These are phyloP conservation scores for Zaprionus lachaisei DNA, from an alignment of 1,140 invertebrate species.

Conservation along the genomic window DNA sequence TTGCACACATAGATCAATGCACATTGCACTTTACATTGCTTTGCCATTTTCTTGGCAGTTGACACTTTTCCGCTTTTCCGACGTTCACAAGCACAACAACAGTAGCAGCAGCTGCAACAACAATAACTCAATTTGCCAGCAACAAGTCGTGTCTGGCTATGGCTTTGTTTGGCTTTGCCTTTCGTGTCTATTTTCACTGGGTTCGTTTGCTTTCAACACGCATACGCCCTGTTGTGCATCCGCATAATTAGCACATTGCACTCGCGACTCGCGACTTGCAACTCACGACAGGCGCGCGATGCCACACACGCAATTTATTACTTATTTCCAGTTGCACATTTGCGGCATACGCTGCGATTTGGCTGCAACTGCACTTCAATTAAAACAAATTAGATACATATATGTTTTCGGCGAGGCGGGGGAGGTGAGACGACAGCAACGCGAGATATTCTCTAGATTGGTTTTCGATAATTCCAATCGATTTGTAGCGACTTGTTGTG, in stretches of 20 bases:
- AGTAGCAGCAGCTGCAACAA: slow-evolving; percentile 21
- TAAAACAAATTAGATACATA: slow-evolving; percentile 34
- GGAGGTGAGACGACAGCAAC: background rate
- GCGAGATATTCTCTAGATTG: slow-evolving; percentile 9
- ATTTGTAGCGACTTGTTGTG: slow-evolving; percentile 68
- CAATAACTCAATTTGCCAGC: slow-evolving; percentile 55
- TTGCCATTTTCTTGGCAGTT: slow-evolving; percentile 31
- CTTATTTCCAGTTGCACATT: slow-evolving; percentile 36
- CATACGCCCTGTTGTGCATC: slow-evolving; percentile 69
- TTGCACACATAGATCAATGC: background rate
- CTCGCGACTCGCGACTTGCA: slow-evolving; percentile 39
- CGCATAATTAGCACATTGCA: slow-evolving; percentile 81
- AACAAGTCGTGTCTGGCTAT: slow-evolving; percentile 62
- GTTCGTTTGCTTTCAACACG: slow-evolving; percentile 60
- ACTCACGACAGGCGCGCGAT: background rate
- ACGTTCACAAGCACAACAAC: background rate
- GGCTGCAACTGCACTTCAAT: slow-evolving; percentile 22
- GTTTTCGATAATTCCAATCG: slow-evolving; percentile 76
- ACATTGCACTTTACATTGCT: slow-evolving; percentile 2
- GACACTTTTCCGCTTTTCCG: slow-evolving; percentile 45
- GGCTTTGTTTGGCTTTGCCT: slow-evolving; percentile 25
- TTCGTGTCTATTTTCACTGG: slow-evolving; percentile 55
- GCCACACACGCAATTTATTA: slow-evolving; percentile 39
- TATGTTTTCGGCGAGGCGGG: slow-evolving; percentile 9
- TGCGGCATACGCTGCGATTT: slow-evolving; percentile 16